Evolutionary conservation across 2,797 vertebrate species (phyloP).

Genomic region (Strix occidentalis): DNA sequence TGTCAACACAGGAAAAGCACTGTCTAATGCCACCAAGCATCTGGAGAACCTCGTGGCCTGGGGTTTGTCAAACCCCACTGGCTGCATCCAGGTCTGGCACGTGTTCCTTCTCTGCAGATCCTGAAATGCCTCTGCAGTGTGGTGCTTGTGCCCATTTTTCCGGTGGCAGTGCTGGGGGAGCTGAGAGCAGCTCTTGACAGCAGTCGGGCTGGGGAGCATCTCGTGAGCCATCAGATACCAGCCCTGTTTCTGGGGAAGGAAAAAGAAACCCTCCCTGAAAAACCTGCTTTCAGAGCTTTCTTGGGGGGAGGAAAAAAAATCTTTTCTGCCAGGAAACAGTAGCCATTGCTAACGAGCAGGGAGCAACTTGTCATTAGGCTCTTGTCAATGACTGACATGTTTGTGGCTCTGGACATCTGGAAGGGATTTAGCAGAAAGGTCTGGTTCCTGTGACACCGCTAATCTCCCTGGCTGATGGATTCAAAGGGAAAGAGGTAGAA

Average conservation of each 20-base stretch:
- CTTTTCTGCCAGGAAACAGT: conserved; percentile 53
- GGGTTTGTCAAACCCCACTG: background rate
- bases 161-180: background rate
- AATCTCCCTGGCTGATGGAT: background rate
- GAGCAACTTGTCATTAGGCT: conserved; percentile 61
- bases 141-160: background rate
- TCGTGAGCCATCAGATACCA: background rate
- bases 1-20: background rate
- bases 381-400: conserved; percentile 56
- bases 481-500: conserved; percentile 7
- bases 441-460: conserved; percentile 52
- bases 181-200: accelerated
- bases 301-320: background rate
- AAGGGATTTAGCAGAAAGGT: conserved; percentile 68
- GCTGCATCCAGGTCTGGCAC: background rate
- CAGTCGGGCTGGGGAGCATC: background rate
- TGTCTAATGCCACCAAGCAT: background rate
- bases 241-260: background rate
- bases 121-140: background rate
- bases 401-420: conserved; percentile 74
- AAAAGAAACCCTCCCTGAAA: background rate
- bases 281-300: background rate
- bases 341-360: conserved; percentile 54
- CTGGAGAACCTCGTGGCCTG: background rate
- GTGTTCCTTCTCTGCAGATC: background rate